A percentile compares a stretch with the other conserved stretches of the same genome.
Conservation (phyloP, 1,140 invertebrate genomes). For the Apis laboriosa region DNA sequence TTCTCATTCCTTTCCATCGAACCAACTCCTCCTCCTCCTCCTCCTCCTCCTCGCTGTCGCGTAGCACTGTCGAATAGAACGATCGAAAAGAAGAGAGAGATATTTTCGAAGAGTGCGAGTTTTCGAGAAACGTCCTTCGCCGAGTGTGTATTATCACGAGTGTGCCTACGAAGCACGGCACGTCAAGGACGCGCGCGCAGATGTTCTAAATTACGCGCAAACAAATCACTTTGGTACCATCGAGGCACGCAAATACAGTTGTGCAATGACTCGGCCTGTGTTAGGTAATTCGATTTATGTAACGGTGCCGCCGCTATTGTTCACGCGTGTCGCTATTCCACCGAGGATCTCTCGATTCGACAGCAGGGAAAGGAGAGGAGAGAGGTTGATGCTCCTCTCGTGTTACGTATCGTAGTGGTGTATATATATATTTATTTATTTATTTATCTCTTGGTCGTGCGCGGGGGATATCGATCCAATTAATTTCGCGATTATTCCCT, state of each 20-base stretch:
- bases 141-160: constrained; percentile 34
- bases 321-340: constrained; percentile 40
- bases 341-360: neutral
- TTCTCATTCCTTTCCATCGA: neutral
- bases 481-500: constrained; percentile 22
- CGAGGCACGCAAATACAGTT: constrained; percentile 64
- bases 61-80: neutral
- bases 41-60: neutral
- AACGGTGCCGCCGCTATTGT: constrained; percentile 59
- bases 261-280: constrained; percentile 57
- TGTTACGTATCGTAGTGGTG: neutral
- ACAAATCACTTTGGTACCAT: constrained; percentile 68
- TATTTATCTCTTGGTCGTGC: neutral
- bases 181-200: constrained; percentile 60
- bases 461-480: constrained; percentile 25
- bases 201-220: constrained; percentile 68
- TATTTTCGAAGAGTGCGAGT: neutral
- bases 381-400: too few species aligned
- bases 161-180: constrained; percentile 40
- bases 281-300: constrained; percentile 66
- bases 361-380: neutral
- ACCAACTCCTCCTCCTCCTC: neutral
- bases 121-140: constrained; percentile 43
- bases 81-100: too few species aligned
- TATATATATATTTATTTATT: neutral